Evolutionary conservation across 2,888 invertebrate species (phyloP), one percentile per base, ranked within the genome.

Genomic region (Tryphoninae sp.): DNA sequence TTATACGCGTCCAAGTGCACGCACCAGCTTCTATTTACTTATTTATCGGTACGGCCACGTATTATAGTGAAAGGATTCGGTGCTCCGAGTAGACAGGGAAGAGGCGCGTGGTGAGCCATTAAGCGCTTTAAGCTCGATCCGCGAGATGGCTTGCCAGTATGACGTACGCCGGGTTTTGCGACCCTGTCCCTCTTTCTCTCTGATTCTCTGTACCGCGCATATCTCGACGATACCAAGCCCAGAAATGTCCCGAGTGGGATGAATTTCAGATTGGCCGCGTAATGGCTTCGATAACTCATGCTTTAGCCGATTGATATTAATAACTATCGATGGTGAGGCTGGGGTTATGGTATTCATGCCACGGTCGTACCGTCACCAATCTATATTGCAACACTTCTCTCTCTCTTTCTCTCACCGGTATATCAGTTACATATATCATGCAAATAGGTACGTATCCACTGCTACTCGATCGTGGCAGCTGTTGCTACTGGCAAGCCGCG

Each of bases 211-310:
- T 26, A 26, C 26, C 26, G 26, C 6, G 33, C 33, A 6, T 6
- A 33, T 33, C 33, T 33, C 33, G 4, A 7, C 33, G 1, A 33
- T 6, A 6, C 33, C 68, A 69, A 83, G 68, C 78, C 74, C 53
- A 40, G 83, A 62, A 79, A 81, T 74, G 77, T 81, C 77, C 69
- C 81, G 78, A 74, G 79, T 73, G 77, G 79, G 82, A 82, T 79
- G 77, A 82, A 83, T 83, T 80, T 83, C 64, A 71, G 76, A 80
- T 82, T 72, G 72, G 69, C 22, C 71, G 80, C 82, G 78, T 80
- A 83, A 83, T 82, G 81, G 79, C 77, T 53, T 45, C 77, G 81
- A 81, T 81, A 82, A 83, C 82, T 82, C 80, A 75, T 78, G 83
- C 82, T 83, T 78, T 62, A 53, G 74, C 72, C 74, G 74, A 83